Conservation (phyloP, 1,140 invertebrate genomes). For the Drosophila pseudoobscura region DNA sequence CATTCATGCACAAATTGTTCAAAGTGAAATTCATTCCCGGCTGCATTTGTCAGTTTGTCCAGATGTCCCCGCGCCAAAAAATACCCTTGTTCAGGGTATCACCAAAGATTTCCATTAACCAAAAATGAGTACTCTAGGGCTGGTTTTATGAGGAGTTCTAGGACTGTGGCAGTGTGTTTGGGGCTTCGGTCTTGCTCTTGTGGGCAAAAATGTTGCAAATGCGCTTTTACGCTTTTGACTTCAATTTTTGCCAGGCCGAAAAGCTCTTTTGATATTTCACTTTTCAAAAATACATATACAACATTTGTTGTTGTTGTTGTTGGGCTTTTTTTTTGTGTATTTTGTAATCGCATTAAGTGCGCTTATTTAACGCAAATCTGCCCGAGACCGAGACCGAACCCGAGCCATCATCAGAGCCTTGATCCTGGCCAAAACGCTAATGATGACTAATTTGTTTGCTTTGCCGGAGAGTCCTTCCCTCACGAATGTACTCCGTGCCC, state of each 20-base stretch:
- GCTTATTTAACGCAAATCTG: slow-evolving; percentile 82
- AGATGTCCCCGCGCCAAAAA: slow-evolving; percentile 20
- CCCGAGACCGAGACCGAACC: slow-evolving; percentile 35
- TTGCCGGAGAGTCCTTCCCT: slow-evolving; percentile 46
- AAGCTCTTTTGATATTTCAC: slow-evolving; percentile 65
- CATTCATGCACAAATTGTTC: slow-evolving; percentile 77
- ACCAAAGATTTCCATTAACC: no score
- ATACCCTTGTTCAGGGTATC: slow-evolving; percentile 1
- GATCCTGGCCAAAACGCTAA: slow-evolving; percentile 68
- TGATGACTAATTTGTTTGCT: slow-evolving; percentile 81
- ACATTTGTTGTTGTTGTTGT: slow-evolving; percentile 33
- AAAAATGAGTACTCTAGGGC: no score
- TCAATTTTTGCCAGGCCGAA: slow-evolving; percentile 55
- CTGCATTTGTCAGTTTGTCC: slow-evolving; percentile 70
- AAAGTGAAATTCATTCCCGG: slow-evolving; percentile 62
- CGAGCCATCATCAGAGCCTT: slow-evolving; percentile 20
- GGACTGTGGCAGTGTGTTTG: slow-evolving; percentile 1
- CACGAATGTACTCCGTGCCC: background rate
- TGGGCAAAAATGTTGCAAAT: slow-evolving; percentile 62
- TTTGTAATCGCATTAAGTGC: slow-evolving; percentile 82
- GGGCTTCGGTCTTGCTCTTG: background rate
- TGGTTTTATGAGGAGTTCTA: no score
- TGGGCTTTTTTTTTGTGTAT: slow-evolving; percentile 43
- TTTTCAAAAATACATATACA: slow-evolving; percentile 29
- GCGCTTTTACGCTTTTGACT: slow-evolving; percentile 81